Base-by-base conservation (phyloP, 2,113 vertebrate species). In the Petrocephalus microphthalmus region DNA sequence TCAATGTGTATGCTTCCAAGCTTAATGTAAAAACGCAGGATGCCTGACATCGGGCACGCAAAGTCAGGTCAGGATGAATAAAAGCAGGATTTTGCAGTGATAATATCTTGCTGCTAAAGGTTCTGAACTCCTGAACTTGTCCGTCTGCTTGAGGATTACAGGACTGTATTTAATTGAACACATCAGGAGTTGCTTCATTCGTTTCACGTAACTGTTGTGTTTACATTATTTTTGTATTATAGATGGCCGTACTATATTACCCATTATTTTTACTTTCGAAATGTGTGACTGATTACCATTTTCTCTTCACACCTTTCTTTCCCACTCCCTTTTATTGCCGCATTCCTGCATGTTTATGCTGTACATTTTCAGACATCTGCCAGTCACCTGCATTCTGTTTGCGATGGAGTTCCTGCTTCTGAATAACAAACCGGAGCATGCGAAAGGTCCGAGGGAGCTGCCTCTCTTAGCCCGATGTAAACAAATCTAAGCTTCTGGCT, bases 401-500 rank as follows among this genome's bases (percentile, higher is more conserved):
- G 51, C 37, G 25, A 67, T 53, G 67, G 67, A 29, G 54, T 42
- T 53, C 67, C 60, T 87, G 67, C 87, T 78, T 71, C 42, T 5
- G 49, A 53, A 56, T 81, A 87, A 53, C 67, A 29, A 42, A 87
- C 25, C n/a, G 22, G 60, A 71, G 60, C 17, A 42, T 37, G 87
- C 2, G 22, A n/a, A 53, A 78, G 45, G 56, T n/a, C 57, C 49
- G 33, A 37, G 87, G 1, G 8, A 78, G 49, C 51, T 37, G 6
- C 45, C 1, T 53, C 52, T 87, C 87, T 67, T 87, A 74, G 87
- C 87, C 64, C 25, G 49, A n/a, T 47, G 74, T 88, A 83, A 84
- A 88, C 53, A 88, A 84, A 88, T n/a, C 81, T 84, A 37, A 49
- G 81, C 54, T 33, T 53, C 29, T 85, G 25, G 56, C 56, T 47